These are phyloP conservation scores for Salvelinus fontinalis DNA, from an alignment of 2,113 vertebrate species.

Conservation along the genomic window DNA sequence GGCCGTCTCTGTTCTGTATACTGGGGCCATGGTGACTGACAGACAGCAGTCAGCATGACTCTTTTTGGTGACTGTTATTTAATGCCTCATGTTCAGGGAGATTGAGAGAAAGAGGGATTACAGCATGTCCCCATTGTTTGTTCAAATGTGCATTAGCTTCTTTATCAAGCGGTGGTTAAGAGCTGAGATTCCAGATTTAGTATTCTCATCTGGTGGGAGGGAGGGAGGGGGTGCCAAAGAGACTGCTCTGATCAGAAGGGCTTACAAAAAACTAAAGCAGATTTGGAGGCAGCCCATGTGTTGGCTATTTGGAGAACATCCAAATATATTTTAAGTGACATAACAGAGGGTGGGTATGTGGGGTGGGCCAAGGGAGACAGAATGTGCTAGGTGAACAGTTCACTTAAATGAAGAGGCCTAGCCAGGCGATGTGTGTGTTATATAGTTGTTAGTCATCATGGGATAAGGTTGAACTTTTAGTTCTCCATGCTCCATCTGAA, in stretches of 20 bases:
- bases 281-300: conserved; percentile 73
- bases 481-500: too few relatives aligned
- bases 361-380: too few relatives aligned
- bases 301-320: conserved; percentile 62
- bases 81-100: conserved; percentile 55
- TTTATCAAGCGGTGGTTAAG: conserved; percentile 84
- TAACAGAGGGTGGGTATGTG: background rate
- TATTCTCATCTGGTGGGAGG: conserved; percentile 77
- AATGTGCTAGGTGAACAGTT: too few relatives aligned
- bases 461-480: too few relatives aligned
- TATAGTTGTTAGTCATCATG: too few relatives aligned
- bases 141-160: conserved; percentile 78
- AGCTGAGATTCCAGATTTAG: conserved; percentile 84
- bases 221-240: conserved; percentile 34
- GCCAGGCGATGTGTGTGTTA: too few relatives aligned
- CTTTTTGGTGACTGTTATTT: conserved; percentile 57
- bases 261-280: conserved; percentile 84
- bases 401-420: too few relatives aligned
- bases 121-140: conserved; percentile 44
- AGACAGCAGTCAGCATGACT: conserved; percentile 15
- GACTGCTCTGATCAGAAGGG: conserved; percentile 67
- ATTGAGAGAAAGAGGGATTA: conserved; percentile 58
- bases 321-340: conserved; percentile 52
- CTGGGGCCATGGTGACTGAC: conserved; percentile 26
- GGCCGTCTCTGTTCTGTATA: background rate